Conservation (phyloP, 2,888 invertebrate genomes). For the Hoplodrina ambigua region DNA sequence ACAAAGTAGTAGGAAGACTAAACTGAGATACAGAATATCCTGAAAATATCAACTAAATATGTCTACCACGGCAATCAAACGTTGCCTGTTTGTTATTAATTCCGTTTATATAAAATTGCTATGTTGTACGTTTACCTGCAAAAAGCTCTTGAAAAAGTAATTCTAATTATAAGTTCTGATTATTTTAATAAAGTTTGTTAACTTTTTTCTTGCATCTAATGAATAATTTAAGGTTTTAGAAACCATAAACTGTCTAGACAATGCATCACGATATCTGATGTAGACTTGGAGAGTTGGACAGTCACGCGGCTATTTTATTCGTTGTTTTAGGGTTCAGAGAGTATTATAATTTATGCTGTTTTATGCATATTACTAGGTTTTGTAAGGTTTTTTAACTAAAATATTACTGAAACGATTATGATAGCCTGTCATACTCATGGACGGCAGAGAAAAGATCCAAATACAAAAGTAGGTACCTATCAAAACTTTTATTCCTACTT, state of each 20-base stretch:
- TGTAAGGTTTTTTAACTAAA: too few relatives aligned
- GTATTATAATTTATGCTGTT: neutral
- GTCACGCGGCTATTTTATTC: neutral
- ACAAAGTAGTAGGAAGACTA: slow-evolving; percentile 21
- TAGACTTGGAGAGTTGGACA: slow-evolving; percentile 21
- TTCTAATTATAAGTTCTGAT: neutral
- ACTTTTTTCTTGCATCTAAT: slow-evolving; percentile 15
- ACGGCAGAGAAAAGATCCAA: neutral
- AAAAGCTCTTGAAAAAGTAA: too few relatives aligned
- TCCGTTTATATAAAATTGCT: neutral
- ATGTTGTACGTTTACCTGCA: neutral
- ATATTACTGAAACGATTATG: neutral
- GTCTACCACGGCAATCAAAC: neutral
- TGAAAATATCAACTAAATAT: slow-evolving; percentile 17
- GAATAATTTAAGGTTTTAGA: slow-evolving; percentile 34
- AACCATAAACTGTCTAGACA: slow-evolving; percentile 29
- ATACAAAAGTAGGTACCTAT: slow-evolving; percentile 11
- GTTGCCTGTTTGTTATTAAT: neutral
- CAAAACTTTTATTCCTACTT: slow-evolving; percentile 45
- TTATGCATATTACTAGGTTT: too few relatives aligned
- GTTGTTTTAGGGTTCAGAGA: neutral
- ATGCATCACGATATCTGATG: slow-evolving; percentile 42
- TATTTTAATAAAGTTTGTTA: slow-evolving; percentile 19
- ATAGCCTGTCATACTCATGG: neutral
- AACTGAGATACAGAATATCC: slow-evolving; percentile 19